These are phyloP conservation scores for Odontomachus brunneus DNA, from an alignment of 1,140 invertebrate species.

Conservation along the genomic window DNA sequence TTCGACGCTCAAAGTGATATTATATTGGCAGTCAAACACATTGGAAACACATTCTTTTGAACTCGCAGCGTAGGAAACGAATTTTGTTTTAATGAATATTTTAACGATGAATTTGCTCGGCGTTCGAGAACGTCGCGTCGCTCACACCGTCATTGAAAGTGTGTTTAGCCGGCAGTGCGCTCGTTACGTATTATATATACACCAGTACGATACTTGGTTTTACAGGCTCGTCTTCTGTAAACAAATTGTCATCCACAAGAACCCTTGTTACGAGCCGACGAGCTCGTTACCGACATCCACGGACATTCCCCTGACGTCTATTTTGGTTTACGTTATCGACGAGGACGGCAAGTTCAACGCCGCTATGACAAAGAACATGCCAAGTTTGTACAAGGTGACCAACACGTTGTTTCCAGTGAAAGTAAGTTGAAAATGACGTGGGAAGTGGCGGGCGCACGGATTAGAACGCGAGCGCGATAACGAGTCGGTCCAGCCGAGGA, in stretches of 20 bases:
- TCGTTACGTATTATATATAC: neutral
- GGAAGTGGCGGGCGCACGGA: conserved; percentile 25
- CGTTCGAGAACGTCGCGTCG: too few relatives aligned
- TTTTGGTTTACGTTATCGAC: conserved; percentile 80
- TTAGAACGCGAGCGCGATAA: conserved; percentile 45
- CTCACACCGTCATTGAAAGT: too few relatives aligned
- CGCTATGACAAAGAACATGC: conserved; percentile 79
- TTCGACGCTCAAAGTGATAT: too few relatives aligned
- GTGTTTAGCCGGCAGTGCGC: neutral
- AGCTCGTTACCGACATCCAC: conserved; percentile 46
- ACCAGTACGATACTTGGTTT: conserved; percentile 9
- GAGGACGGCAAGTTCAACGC: conserved; percentile 78
- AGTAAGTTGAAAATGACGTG: conserved; percentile 64
- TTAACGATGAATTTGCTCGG: too few relatives aligned
- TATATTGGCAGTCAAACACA: too few relatives aligned
- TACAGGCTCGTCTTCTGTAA: conserved; percentile 74
- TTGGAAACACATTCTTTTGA: too few relatives aligned
- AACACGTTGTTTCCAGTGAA: conserved; percentile 64
- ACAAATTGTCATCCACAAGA: conserved; percentile 79
- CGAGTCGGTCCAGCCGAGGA: neutral
- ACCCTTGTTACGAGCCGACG: conserved; percentile 72
- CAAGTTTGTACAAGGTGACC: conserved; percentile 75
- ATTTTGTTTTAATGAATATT: too few relatives aligned
- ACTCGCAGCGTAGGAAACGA: too few relatives aligned
- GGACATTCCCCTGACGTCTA: conserved; percentile 72